These are phyloP conservation scores for Scopus umbretta DNA, from an alignment of 2,113 vertebrate genomes.

Conservation along the genomic window DNA sequence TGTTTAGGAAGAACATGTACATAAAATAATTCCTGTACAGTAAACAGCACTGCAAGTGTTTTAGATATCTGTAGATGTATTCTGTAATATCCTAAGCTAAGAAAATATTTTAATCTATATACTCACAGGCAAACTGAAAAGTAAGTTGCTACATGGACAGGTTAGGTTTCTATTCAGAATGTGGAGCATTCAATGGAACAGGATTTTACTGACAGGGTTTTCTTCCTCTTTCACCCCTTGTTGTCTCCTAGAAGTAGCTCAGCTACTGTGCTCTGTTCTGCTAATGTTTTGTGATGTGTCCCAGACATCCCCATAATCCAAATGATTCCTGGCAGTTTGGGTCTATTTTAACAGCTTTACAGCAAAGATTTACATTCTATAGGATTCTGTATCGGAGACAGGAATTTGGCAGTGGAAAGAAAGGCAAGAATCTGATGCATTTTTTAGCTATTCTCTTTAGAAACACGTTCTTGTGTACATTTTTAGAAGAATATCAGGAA, in stretches of 20 bases:
- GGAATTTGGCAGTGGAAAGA: background rate
- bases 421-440: background rate
- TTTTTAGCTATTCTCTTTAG: background rate
- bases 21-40: background rate
- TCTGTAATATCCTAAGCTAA: background rate
- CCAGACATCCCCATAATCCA: background rate
- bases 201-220: background rate
- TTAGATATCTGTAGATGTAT: background rate
- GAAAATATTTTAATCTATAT: background rate
- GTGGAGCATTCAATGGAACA: background rate
- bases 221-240: background rate
- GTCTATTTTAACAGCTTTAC: too few species aligned
- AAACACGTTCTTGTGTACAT: fast-evolving
- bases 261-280: background rate
- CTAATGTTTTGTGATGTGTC: background rate
- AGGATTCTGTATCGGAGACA: background rate
- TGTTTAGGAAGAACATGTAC: background rate
- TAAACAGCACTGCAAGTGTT: background rate
- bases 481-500: background rate
- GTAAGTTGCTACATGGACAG: background rate
- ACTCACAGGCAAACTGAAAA: background rate
- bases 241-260: background rate
- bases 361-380: too few species aligned
- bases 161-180: background rate
- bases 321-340: background rate